These are phyloP conservation scores for Chorisops tibialis DNA, from an alignment of 2,888 invertebrate genomes.

Conservation along the genomic window DNA sequence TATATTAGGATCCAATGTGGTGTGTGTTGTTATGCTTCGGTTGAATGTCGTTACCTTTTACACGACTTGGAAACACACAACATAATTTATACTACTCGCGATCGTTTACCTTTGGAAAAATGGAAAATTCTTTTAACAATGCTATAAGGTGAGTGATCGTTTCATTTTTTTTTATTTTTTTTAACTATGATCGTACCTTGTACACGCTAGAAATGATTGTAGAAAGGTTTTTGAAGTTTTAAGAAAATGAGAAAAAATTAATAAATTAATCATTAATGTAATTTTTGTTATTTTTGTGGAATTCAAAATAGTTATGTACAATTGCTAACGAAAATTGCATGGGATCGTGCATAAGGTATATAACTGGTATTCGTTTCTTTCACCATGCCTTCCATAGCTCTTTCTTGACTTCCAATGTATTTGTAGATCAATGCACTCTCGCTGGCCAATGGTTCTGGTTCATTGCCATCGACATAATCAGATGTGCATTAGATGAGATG, in stretches of 20 bases:
- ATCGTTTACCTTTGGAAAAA: slow-evolving; percentile 29
- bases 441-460: slow-evolving; percentile 52
- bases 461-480: slow-evolving; percentile 48
- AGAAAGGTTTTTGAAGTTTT: too few species aligned
- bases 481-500: slow-evolving; percentile 15
- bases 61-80: neutral
- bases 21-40: neutral
- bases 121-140: slow-evolving; percentile 19
- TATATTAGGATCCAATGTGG: too few species aligned
- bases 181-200: neutral
- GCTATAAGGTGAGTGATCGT: slow-evolving; percentile 5
- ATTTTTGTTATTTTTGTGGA: too few species aligned
- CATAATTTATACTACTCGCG: slow-evolving; percentile 23
- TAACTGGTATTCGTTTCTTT: too few species aligned
- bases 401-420: slow-evolving; percentile 18
- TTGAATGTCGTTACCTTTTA: neutral
- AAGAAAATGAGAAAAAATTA: too few species aligned
- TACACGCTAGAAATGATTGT: neutral
- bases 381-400: too few species aligned
- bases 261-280: too few species aligned
- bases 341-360: too few species aligned
- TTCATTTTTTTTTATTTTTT: slow-evolving; percentile 10
- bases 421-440: slow-evolving; percentile 35
- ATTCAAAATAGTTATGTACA: too few species aligned
- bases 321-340: too few species aligned